Conservation (phyloP, 2,888 invertebrate species). For the Anorthoa munda region DNA sequence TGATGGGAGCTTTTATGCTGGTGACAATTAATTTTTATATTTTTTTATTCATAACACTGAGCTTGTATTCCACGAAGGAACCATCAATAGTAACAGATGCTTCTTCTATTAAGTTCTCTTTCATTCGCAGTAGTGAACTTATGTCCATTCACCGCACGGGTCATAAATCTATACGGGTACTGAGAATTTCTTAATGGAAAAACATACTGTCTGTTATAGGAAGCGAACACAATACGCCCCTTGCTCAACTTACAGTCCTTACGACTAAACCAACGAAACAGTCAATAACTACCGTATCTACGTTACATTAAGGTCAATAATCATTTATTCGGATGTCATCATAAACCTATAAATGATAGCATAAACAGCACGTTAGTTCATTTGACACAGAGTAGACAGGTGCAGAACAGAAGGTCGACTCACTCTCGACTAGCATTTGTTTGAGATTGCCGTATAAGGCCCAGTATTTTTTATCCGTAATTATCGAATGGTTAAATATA, state of each 20-base stretch:
- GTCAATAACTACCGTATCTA: background rate
- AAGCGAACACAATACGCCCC: background rate
- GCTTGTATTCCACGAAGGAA: background rate
- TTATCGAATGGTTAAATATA: too few relatives aligned
- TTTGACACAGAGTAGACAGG: background rate
- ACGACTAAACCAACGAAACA: background rate
- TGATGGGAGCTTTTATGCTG: too few relatives aligned
- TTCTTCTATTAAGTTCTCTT: background rate
- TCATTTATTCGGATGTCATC: background rate
- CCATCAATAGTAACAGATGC: background rate
- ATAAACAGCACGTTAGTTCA: constrained; percentile 13
- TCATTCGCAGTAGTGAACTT: background rate
- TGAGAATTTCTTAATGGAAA: background rate
- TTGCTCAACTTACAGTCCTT: too few relatives aligned
- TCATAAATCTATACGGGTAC: background rate
- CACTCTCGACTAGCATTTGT: background rate
- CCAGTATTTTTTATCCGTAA: too few relatives aligned
- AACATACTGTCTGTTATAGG: background rate
- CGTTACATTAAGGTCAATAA: background rate
- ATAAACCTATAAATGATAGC: constrained; percentile 20
- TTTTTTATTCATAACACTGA: too few relatives aligned
- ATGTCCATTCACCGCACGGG: background rate
- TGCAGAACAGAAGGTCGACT: background rate
- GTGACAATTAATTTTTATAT: too few relatives aligned
- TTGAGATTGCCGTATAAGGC: background rate